phyloP scores from a whole-genome alignment of 2,888 invertebrate species.

The Nemotelus nigrinus region DNA sequence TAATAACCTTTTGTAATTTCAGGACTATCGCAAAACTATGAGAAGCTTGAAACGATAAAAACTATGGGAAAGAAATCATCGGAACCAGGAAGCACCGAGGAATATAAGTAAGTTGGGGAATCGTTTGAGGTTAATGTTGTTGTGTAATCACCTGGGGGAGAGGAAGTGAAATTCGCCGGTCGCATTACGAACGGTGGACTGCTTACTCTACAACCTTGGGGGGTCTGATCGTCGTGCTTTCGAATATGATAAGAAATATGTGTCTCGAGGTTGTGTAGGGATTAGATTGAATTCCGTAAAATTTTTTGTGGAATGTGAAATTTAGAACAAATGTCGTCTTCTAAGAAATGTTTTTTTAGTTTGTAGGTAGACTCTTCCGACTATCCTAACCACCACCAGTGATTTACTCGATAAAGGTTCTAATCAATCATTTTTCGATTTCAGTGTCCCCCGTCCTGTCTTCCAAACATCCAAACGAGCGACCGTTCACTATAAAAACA shows the following conservation, averaged over 20 bases:
- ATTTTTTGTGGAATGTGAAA: too few species aligned
- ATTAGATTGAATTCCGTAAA: too few species aligned
- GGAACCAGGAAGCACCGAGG: conserved; percentile 75
- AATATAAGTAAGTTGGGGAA: conserved; percentile 68
- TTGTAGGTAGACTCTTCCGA: too few species aligned
- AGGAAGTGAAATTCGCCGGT: background rate
- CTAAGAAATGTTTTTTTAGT: too few species aligned
- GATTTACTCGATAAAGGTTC: background rate
- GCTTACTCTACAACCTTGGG: background rate
- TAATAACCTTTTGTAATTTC: conserved; percentile 52
- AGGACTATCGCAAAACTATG: conserved; percentile 85
- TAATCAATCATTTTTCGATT: conserved; percentile 52
- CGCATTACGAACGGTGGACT: background rate
- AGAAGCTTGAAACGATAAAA: conserved; percentile 79
- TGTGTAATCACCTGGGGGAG: conserved; percentile 48
- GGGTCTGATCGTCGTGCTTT: background rate
- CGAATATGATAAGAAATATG: background rate
- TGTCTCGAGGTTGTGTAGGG: too few species aligned
- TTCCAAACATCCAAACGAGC: conserved; percentile 70
- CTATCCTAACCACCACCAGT: too few species aligned
- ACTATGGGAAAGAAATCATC: conserved; percentile 75
- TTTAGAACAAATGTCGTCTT: too few species aligned
- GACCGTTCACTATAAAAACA: conserved; percentile 62
- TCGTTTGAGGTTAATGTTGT: conserved; percentile 39
- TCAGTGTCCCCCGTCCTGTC: conserved; percentile 82